Evolutionary conservation across 2,797 vertebrate species (phyloP), one percentile per base, ranked within the genome.

Genomic region (Simalia tracyae): DNA sequence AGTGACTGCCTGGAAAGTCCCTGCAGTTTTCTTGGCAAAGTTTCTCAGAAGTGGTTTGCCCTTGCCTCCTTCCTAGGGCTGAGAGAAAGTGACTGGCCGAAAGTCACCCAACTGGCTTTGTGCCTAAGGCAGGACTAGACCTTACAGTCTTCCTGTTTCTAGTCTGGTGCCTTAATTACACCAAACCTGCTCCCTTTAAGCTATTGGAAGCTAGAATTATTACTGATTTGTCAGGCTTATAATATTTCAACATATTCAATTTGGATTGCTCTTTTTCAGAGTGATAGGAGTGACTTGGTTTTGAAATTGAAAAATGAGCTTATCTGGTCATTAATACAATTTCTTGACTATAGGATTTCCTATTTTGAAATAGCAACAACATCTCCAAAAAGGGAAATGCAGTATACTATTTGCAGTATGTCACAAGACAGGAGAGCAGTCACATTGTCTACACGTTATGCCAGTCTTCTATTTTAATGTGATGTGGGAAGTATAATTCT

Each of bases 351-450:
- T 64, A 89, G 88, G 42, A 56, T 86, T 95, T 91, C 93, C 66
- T 93, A n/a, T 94, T 95, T 92, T 91, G 91, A 94, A 94, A 90
- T 81, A 63, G 15, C 46, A 50, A 42, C 63, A 91, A 24, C 66
- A 68, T 88, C 90, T 93, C 61, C 88, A 56, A 36, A 26, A 94
- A 93, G 46, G 87, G 68, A 89, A 15, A 88, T 59, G 84, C n/a
- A 46, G 31, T 63, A 46, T 92, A 86, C 84, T 93, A 93, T 88
- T 93, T 93, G 91, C 87, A 93, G 46, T 61, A 31, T 93, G 92
- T 36, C 56, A 57, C n/a, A 17, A 68, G 86, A 28, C 10, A 28
- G 54, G 50, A 66, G 59, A 50, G 36, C 88, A 54, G 24, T 61
- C 57, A 81, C 60, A 19, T 56, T 87, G 26, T 61, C 91, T 66